These are phyloP conservation scores for Polydrusus cervinus DNA, from an alignment of 2,888 invertebrate genomes.

Conservation along the genomic window DNA sequence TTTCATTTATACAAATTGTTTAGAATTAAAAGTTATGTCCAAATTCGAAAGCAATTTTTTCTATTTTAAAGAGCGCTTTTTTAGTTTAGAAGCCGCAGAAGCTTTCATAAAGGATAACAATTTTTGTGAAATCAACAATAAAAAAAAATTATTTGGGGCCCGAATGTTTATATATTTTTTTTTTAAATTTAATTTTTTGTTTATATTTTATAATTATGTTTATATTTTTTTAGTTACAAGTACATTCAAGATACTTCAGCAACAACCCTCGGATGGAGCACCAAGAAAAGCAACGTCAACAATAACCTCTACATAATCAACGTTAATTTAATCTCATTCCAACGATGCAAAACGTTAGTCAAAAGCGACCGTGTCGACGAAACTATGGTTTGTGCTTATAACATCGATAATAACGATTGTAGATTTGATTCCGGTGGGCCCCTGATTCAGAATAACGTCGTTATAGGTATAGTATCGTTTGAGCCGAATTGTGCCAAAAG, in stretches of 20 bases:
- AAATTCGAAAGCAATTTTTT: no score
- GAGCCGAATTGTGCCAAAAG: conserved; percentile 57
- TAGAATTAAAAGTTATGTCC: no score
- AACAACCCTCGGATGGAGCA: conserved; percentile 57
- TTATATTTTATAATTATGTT: no score
- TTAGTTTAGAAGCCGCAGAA: no score
- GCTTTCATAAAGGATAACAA: no score
- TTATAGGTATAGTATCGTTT: conserved; percentile 59
- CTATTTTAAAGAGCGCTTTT: no score
- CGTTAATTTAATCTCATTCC: conserved; percentile 56
- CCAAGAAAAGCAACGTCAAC: conserved; percentile 39
- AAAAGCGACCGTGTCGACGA: conserved; percentile 53
- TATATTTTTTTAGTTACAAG: conserved; percentile 53
- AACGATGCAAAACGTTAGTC: conserved; percentile 52
- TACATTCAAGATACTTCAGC: conserved; percentile 58
- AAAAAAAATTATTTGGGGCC: no score
- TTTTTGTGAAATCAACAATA: no score
- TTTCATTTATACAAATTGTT: no score
- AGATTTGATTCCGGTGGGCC: conserved; percentile 59
- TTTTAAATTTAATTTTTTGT: no score
- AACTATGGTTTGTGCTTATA: conserved; percentile 58
- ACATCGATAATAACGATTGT: conserved; percentile 55
- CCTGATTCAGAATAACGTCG: conserved; percentile 57
- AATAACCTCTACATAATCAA: conserved; percentile 54
- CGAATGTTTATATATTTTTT: no score